These are phyloP conservation scores for Elgonia sp. DNA, from an alignment of 2,888 invertebrate genomes.

Conservation along the genomic window DNA sequence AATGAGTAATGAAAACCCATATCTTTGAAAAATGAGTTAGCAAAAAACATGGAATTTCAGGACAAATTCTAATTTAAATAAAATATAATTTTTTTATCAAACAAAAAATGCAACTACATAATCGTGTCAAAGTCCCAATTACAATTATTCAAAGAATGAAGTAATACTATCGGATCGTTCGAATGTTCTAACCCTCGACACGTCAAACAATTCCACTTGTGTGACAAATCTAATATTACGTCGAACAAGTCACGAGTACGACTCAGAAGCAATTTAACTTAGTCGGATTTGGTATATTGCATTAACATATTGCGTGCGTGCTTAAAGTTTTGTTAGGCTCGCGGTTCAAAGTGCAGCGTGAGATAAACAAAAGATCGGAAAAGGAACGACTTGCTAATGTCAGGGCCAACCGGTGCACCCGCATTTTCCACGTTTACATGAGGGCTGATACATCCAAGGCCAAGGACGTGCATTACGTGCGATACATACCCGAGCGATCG, in stretches of 20 bases:
- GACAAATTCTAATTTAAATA: too few relatives aligned
- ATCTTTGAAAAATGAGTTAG: too few relatives aligned
- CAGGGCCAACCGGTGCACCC: slow-evolving; percentile 85
- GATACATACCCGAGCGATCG: slow-evolving; percentile 79
- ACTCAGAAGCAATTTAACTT: slow-evolving; percentile 59
- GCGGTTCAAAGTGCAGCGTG: slow-evolving; percentile 65
- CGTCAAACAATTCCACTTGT: slow-evolving; percentile 41
- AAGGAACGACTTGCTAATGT: slow-evolving; percentile 80
- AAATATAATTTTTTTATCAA: too few relatives aligned
- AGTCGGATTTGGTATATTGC: slow-evolving; percentile 53
- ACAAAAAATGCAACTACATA: too few relatives aligned
- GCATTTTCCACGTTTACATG: slow-evolving; percentile 84
- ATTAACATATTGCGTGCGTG: slow-evolving; percentile 60
- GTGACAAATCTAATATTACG: slow-evolving; percentile 61
- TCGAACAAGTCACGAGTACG: slow-evolving; percentile 41
- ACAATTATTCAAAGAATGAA: background rate
- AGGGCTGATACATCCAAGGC: slow-evolving; percentile 84
- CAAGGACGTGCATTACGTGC: slow-evolving; percentile 82
- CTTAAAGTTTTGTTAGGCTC: slow-evolving; percentile 33
- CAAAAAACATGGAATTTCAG: too few relatives aligned
- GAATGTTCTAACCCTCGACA: slow-evolving; percentile 21
- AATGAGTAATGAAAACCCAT: too few relatives aligned
- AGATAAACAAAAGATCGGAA: slow-evolving; percentile 74
- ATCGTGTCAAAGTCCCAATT: too few relatives aligned
- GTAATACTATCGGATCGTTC: too few relatives aligned